A percentile compares a stretch with the other conserved stretches of the same genome.
Evolutionary conservation across 2,113 vertebrate genomes (phyloP).

Genomic region (Nettapus auritus): DNA sequence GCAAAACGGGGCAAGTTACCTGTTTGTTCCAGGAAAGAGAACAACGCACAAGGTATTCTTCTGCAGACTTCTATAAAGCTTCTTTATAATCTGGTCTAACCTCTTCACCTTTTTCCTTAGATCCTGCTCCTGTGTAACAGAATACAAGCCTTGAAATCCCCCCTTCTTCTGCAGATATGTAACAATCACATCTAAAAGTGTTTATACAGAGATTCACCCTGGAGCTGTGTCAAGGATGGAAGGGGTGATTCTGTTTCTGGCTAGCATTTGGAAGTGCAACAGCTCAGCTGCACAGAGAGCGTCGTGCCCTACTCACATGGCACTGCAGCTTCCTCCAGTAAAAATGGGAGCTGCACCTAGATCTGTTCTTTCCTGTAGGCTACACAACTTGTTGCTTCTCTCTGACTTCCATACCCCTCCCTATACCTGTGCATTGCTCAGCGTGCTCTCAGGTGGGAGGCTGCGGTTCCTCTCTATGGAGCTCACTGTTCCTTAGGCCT

Average conservation of each 20-base stretch:
- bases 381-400: background rate
- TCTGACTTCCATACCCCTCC: background rate
- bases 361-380: background rate
- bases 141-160: background rate
- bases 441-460: background rate
- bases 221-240: background rate
- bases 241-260: background rate
- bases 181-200: background rate
- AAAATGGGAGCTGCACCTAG: background rate
- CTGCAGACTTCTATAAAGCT: slow-evolving; percentile 81
- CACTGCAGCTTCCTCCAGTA: background rate
- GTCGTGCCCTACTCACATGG: background rate
- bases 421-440: background rate
- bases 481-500: rapidly evolving
- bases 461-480: background rate
- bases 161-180: background rate
- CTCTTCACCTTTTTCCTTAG: slow-evolving; percentile 73
- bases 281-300: background rate
- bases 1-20: slow-evolving; percentile 70
- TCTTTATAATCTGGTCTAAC: slow-evolving; percentile 79
- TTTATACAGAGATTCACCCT: background rate
- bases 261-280: background rate
- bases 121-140: slow-evolving; percentile 71
- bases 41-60: slow-evolving; percentile 82
- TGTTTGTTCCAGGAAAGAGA: slow-evolving; percentile 80